These are phyloP conservation scores for Paguma larvata DNA, from an alignment of 2,797 vertebrate genomes.

Conservation along the genomic window DNA sequence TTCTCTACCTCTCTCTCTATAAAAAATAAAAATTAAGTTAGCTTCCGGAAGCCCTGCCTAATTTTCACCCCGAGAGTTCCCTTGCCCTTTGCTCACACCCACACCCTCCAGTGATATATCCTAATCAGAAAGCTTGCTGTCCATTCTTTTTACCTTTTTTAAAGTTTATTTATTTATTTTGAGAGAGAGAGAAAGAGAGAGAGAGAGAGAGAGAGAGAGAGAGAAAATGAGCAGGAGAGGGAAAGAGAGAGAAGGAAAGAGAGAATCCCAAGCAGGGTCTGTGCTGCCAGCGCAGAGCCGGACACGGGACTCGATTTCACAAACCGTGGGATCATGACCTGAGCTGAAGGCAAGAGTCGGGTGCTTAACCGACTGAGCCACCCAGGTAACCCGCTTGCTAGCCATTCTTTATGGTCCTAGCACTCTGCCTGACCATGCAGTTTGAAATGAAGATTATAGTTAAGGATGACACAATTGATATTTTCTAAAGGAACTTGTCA, in stretches of 20 bases:
- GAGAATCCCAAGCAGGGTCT: too few species aligned
- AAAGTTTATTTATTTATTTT: too few species aligned
- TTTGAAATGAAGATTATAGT: background rate
- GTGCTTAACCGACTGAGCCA: too few species aligned
- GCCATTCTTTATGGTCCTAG: background rate
- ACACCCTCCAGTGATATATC: background rate
- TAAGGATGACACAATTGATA: background rate
- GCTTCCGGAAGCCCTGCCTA: background rate
- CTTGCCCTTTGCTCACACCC: background rate
- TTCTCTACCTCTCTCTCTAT: background rate
- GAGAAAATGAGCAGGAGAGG: too few species aligned
- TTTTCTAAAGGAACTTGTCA: conserved; percentile 56
- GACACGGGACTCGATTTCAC: too few species aligned
- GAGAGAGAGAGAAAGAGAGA: too few species aligned
- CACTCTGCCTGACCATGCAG: background rate
- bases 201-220: too few species aligned
- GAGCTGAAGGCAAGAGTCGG: too few species aligned
- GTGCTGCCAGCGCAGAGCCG: too few species aligned
- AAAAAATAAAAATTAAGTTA: background rate
- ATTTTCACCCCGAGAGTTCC: background rate
- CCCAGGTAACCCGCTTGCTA: too few species aligned
- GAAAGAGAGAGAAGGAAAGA: too few species aligned
- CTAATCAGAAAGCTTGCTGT: background rate
- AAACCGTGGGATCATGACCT: too few species aligned
- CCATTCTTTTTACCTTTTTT: background rate